phyloP scores from a whole-genome alignment of 2,797 vertebrate species.

The Graptemys geographica region DNA sequence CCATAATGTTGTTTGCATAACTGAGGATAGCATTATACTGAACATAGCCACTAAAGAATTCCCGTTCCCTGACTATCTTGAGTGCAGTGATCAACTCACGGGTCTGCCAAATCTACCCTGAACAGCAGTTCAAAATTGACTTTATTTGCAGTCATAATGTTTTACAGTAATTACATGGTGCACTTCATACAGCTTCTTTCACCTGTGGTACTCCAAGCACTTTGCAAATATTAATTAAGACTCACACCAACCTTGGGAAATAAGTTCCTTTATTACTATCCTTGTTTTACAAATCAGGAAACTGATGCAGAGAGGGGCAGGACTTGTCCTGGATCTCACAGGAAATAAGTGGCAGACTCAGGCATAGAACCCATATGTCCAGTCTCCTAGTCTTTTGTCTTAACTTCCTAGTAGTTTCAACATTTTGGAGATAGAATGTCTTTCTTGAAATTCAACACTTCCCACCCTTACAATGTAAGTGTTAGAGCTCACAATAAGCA shows the following conservation, averaged over 20 bases:
- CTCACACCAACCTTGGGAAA: background rate
- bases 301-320: background rate
- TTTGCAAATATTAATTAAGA: background rate
- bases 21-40: fast-evolving
- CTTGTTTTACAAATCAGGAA: fast-evolving
- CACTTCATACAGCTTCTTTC: background rate
- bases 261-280: fast-evolving
- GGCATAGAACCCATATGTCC: background rate
- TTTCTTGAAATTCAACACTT: background rate
- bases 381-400: background rate
- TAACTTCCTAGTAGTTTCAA: background rate
- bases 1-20: fast-evolving
- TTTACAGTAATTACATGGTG: fast-evolving
- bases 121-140: fast-evolving
- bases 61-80: fast-evolving
- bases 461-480: background rate
- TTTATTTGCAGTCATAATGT: fast-evolving
- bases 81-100: fast-evolving
- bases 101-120: fast-evolving
- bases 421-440: background rate
- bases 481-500: background rate
- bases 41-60: background rate
- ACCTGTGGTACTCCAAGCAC: fast-evolving
- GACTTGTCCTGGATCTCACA: background rate
- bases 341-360: background rate